Percentiles rank a stretch among this genome's conserved stretches.
Evolutionary conservation across 53 echinoderm and acorn worm species (phyloP).

Genomic region (Stichopus horrens): DNA sequence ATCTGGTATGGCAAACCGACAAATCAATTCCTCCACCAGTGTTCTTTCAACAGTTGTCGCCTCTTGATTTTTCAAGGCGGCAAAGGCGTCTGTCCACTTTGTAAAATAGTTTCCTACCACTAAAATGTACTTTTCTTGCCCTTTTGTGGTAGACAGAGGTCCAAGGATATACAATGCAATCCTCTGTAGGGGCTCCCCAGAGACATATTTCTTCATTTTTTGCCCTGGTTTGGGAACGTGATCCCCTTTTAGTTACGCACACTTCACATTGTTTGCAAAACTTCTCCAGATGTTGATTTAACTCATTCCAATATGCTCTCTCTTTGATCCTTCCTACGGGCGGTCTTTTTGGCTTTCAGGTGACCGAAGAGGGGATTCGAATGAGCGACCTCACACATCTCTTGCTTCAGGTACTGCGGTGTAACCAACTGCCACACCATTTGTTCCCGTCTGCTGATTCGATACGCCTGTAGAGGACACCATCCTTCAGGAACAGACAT

Average conservation of each 20-base stretch:
- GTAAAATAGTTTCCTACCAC: background rate
- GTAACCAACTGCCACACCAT: background rate
- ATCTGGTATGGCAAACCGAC: background rate
- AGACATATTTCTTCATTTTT: background rate
- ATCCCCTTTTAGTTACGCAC: too few species aligned
- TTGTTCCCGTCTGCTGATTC: background rate
- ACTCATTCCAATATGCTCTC: too few species aligned
- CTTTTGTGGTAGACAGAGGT: background rate
- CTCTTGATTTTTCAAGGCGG: background rate
- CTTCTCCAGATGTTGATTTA: too few species aligned
- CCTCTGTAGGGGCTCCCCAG: conserved; percentile 25
- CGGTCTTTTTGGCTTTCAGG: too few species aligned
- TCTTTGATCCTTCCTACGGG: too few species aligned
- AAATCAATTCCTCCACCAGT: background rate
- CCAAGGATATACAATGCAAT: conserved; percentile 19
- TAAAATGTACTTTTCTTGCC: background rate
- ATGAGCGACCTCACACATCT: background rate
- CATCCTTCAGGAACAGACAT: background rate
- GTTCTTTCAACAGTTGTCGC: background rate
- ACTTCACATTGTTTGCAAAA: too few species aligned
- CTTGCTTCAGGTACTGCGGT: background rate
- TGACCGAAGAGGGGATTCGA: background rate
- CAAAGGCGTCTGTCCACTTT: background rate
- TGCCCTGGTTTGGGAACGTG: background rate
- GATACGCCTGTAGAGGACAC: background rate